Conservation (phyloP, 2,797 vertebrate species). For the Cossypha polioptera region DNA sequence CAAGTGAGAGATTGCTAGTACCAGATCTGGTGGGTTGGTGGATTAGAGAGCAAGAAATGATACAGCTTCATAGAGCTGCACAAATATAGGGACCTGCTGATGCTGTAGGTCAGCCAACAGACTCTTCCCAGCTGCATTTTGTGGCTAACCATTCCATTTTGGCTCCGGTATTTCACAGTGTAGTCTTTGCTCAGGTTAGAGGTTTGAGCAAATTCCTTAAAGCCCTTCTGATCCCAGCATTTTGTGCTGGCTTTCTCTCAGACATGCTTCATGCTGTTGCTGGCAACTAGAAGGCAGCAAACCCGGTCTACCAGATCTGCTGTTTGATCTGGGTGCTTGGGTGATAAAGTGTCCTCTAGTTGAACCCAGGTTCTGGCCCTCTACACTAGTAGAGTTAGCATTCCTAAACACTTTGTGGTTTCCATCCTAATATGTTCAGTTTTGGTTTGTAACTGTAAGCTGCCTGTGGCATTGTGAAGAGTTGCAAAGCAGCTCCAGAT, state of each 20-base stretch:
- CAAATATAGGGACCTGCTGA: not conserved
- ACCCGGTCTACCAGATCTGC: not conserved
- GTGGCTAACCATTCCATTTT: not conserved
- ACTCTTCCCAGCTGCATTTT: not conserved
- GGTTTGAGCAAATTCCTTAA: not conserved
- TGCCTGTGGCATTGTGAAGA: not conserved
- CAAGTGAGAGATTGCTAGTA: not conserved
- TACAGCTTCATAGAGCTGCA: not conserved
- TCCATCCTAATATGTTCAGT: not conserved
- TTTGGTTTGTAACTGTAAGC: not conserved
- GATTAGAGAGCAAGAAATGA: not conserved
- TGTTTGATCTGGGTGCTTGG: not conserved
- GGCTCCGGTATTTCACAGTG: not conserved
- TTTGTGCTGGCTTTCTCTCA: not conserved
- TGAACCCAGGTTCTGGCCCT: not conserved
- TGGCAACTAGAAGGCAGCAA: not conserved
- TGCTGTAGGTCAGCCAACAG: not conserved
- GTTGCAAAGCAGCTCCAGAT: not conserved
- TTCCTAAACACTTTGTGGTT: not conserved
- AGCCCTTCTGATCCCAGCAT: not conserved
- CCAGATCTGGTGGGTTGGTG: not conserved
- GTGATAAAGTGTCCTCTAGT: not conserved
- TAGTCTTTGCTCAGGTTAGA: not conserved
- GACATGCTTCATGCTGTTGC: not conserved
- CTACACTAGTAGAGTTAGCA: not conserved